Percentiles rank a stretch among this genome's conserved stretches.
Evolutionary conservation across 2,888 invertebrate species (phyloP).

Genomic region (Mythimna albipuncta): DNA sequence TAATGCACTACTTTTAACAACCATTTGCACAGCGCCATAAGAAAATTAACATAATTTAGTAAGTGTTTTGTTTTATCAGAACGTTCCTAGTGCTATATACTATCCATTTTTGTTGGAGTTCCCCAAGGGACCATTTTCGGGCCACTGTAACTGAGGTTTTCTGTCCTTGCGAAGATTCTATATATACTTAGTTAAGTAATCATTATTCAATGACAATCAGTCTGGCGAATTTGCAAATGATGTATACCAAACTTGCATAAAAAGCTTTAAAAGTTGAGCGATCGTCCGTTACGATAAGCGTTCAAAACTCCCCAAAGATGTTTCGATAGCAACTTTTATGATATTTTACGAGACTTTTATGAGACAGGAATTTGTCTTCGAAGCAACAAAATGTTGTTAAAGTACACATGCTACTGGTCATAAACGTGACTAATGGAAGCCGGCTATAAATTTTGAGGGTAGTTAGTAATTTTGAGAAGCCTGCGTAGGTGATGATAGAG

Average conservation of each 20-base stretch:
- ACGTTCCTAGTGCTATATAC: neutral
- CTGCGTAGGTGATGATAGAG: neutral
- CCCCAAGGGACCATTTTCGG: slow-evolving; percentile 17
- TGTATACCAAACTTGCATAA: slow-evolving; percentile 14
- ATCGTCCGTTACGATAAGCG: slow-evolving; percentile 46
- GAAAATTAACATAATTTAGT: slow-evolving; percentile 1
- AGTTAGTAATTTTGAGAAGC: slow-evolving; percentile 11
- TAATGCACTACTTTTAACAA: slow-evolving; percentile 3
- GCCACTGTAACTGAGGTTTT: neutral
- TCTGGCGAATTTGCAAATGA: slow-evolving; percentile 9
- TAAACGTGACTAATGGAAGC: slow-evolving; percentile 30
- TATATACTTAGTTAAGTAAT: neutral
- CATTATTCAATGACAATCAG: neutral
- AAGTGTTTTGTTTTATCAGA: neutral
- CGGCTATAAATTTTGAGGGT: slow-evolving; percentile 37
- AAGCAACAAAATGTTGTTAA: slow-evolving; percentile 63
- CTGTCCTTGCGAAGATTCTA: neutral
- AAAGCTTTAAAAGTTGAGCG: slow-evolving; percentile 36
- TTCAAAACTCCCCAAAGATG: slow-evolving; percentile 46
- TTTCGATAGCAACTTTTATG: slow-evolving; percentile 54
- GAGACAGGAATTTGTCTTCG: slow-evolving; percentile 61
- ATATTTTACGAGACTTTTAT: slow-evolving; percentile 66
- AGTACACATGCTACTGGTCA: slow-evolving; percentile 60
- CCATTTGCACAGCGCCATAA: neutral
- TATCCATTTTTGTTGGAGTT: slow-evolving; percentile 1